Evolutionary conservation across 1,140 invertebrate species (phyloP).

Genomic region (Camponotus floridanus): DNA sequence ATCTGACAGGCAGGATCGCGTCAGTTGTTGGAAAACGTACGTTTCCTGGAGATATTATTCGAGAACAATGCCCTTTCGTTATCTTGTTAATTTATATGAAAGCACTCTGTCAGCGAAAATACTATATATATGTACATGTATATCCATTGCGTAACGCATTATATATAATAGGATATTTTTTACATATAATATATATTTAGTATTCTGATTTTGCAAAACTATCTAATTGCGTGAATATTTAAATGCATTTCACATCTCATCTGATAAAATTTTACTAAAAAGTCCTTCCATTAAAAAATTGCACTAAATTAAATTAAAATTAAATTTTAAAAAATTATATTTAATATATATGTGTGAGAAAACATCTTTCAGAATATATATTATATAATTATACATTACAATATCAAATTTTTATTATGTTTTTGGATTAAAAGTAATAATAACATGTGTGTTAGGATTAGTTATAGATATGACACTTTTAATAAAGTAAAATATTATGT

Average conservation of each 20-base stretch:
- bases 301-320: too few relatives aligned
- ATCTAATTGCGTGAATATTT: background rate
- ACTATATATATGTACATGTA: background rate
- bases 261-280: too few relatives aligned
- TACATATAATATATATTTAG: background rate
- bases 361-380: too few relatives aligned
- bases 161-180: background rate
- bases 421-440: too few relatives aligned
- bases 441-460: too few relatives aligned
- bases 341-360: too few relatives aligned
- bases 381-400: too few relatives aligned
- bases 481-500: too few relatives aligned
- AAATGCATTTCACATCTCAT: background rate
- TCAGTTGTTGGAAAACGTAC: constrained; percentile 67
- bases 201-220: background rate
- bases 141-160: constrained; percentile 1
- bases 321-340: too few relatives aligned
- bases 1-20: constrained; percentile 58
- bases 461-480: too few relatives aligned
- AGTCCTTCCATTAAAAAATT: too few relatives aligned
- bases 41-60: constrained; percentile 48
- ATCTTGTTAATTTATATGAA: constrained; percentile 28
- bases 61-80: constrained; percentile 62
- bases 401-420: too few relatives aligned
- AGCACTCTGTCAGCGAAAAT: background rate